Evolutionary conservation across 2,888 invertebrate genomes (phyloP).

Genomic region (Smittia aterrima): DNA sequence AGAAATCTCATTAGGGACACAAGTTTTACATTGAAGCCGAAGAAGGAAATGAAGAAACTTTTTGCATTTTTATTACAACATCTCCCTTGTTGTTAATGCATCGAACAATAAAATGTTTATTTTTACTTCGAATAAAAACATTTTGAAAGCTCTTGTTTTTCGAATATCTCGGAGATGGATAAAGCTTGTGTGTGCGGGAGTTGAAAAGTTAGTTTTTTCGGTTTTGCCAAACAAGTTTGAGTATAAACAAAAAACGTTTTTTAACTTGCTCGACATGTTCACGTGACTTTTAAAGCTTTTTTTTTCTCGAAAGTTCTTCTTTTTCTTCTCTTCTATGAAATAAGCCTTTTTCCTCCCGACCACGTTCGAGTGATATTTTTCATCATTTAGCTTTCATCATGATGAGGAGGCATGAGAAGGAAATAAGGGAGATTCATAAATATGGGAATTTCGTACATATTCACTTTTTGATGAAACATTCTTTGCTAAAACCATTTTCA

Average conservation of each 20-base stretch:
- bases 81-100: not conserved
- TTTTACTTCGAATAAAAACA: not conserved
- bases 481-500: not conserved
- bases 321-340: not conserved
- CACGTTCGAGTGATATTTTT: too few species aligned
- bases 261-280: not conserved
- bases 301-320: not conserved
- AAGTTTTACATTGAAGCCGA: not conserved
- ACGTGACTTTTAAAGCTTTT: too few species aligned
- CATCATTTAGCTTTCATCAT: not conserved
- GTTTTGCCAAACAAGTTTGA: not conserved
- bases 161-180: too few species aligned
- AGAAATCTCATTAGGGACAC: constrained; percentile 24
- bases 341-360: not conserved
- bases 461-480: constrained; percentile 2
- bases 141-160: too few species aligned
- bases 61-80: not conserved
- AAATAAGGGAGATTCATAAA: constrained; percentile 12
- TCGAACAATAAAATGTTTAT: not conserved
- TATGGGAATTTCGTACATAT: constrained; percentile 3
- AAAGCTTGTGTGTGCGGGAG: too few species aligned
- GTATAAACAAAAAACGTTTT: not conserved
- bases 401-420: not conserved
- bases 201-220: too few species aligned
- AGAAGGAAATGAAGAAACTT: not conserved